Conservation (phyloP, 2,888 invertebrate genomes). For the Drosophila ezoana region DNA sequence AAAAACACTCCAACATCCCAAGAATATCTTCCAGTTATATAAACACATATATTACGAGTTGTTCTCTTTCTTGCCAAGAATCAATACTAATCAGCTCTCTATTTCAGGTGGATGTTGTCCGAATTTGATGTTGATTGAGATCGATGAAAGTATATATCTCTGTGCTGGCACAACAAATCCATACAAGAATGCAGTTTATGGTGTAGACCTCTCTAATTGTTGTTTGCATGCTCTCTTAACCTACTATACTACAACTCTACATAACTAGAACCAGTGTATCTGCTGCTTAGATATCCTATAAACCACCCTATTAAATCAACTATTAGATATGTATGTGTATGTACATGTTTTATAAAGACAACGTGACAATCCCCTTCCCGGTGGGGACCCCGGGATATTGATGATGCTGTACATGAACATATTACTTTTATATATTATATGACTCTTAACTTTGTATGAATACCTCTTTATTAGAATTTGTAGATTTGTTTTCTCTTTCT, state of each 20-base stretch:
- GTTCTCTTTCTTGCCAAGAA: slow-evolving; percentile 45
- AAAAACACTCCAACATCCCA: not conserved
- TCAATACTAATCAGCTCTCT: slow-evolving; percentile 83
- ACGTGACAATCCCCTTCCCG: not conserved
- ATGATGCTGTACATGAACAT: slow-evolving; percentile 47
- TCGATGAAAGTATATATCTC: slow-evolving; percentile 43
- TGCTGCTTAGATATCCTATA: slow-evolving; percentile 56
- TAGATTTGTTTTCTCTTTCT: slow-evolving; percentile 61
- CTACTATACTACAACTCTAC: slow-evolving; percentile 51
- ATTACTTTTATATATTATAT: slow-evolving; percentile 37
- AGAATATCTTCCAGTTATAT: not conserved
- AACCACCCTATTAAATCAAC: slow-evolving; percentile 22
- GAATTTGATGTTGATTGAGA: slow-evolving; percentile 50
- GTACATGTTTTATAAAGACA: slow-evolving; percentile 36
- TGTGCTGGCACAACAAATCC: slow-evolving; percentile 53
- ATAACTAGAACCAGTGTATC: slow-evolving; percentile 56
- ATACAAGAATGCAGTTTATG: slow-evolving; percentile 60
- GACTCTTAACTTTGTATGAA: slow-evolving; percentile 71
- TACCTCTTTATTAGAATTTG: slow-evolving; percentile 66
- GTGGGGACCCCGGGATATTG: slow-evolving; percentile 13
- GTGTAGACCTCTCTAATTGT: slow-evolving; percentile 72
- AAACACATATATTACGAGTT: slow-evolving; percentile 6
- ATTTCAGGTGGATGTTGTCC: slow-evolving; percentile 82
- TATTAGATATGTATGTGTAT: slow-evolving; percentile 40
- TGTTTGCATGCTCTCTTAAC: slow-evolving; percentile 77